Evolutionary conservation across 2,113 vertebrate species (phyloP), one percentile per base, ranked within the genome.

Genomic region (Dascyllus trimaculatus): DNA sequence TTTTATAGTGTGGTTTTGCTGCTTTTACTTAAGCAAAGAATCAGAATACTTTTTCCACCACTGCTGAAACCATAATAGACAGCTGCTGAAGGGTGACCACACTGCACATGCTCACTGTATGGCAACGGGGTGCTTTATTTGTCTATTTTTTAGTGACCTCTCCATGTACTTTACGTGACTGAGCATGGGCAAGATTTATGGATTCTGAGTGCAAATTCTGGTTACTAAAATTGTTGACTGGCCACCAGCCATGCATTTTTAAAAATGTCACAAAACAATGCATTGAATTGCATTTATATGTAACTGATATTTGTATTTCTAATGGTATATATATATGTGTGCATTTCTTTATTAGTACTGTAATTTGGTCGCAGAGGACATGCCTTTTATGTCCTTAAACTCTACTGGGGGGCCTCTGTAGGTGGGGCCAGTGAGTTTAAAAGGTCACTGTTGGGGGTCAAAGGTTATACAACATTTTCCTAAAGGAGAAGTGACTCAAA

Each of bases 401-500:
- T 48, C 32, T 54, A 22, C 18, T 64, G 14, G 25, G 53, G 40
- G 46, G 70, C 43, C 46, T 62, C 57, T 65, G 35, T 83, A 40
- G 78, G 46, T 70, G 71, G 40, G 54, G 66, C 54, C 59, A 68
- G 63, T 22, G 64, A 49, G 84, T 80, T 82, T 58, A 78, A 91
- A 84, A 74, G 82, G 76, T 90, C 82, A 80, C 79, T 54, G 60
- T 63, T 57, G 46, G 48, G 29, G 83, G 89, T 91, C 84, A 93
- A 89, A 92, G 93, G 88, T 93, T 89, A 81, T 66, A 82, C 59
- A 90, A 92, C 81, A 88, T 93, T 94, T 93, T 87, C 82, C 79
- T 76, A 58, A 75, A 76, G 77, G 65, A 90, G 73, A 57, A 91
- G 76, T 88, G 89, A 89, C 80, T 89, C 58, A 88, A 87, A 90